phyloP scores from a whole-genome alignment of 2,113 vertebrate genomes.

The Sinocyclocheilus grahami region DNA sequence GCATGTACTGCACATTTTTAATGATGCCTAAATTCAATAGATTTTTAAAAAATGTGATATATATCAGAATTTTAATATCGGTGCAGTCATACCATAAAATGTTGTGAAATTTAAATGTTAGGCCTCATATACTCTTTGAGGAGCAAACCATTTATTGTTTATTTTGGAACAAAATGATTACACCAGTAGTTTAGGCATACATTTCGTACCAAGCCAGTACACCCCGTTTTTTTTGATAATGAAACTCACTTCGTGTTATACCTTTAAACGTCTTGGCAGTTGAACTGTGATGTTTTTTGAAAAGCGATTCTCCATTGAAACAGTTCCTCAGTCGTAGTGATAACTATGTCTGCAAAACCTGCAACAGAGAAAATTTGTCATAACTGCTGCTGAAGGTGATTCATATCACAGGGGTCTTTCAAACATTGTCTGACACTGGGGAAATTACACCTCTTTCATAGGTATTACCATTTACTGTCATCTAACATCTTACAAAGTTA shows the following conservation, averaged over 20 bases:
- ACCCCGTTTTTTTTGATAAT: neutral
- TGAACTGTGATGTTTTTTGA: conserved; percentile 10
- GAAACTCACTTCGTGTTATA: neutral
- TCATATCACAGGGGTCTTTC: conserved; percentile 41
- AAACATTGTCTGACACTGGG: conserved; percentile 59
- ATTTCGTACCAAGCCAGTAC: neutral
- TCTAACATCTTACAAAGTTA: neutral
- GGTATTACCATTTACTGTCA: neutral
- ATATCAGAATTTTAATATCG: neutral
- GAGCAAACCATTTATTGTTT: too few species aligned
- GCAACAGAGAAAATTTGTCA: conserved; percentile 13
- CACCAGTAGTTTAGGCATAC: neutral
- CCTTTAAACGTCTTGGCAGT: neutral
- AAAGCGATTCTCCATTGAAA: conserved; percentile 5
- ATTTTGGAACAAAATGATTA: neutral
- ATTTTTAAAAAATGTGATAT: neutral
- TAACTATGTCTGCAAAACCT: conserved; percentile 30
- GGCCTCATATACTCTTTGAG: neutral
- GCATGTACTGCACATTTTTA: neutral
- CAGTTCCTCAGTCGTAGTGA: neutral
- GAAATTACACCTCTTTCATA: conserved; percentile 68
- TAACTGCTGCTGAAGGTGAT: conserved; percentile 41
- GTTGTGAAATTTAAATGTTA: neutral
- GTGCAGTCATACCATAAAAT: neutral
- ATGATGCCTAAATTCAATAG: too few species aligned